These are phyloP conservation scores for Phoxinus phoxinus DNA, from an alignment of 2,113 vertebrate genomes.

Conservation along the genomic window DNA sequence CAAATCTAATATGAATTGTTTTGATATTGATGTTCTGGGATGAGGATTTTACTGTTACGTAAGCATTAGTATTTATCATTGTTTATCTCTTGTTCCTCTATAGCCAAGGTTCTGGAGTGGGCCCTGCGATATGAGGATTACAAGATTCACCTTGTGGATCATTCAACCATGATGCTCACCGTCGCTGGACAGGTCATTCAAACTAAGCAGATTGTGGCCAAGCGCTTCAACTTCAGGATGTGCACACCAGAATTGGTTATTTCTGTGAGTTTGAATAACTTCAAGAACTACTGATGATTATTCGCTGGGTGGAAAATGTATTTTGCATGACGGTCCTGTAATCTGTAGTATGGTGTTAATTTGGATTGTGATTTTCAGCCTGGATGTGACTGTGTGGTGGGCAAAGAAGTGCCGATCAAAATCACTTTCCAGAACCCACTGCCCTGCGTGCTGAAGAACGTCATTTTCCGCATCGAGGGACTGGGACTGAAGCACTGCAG, in stretches of 20 bases:
- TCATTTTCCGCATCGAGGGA: constrained; percentile 27
- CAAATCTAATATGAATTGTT: neutral
- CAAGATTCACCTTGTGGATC: constrained; percentile 76
- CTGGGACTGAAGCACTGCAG: constrained; percentile 19
- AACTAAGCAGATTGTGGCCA: constrained; percentile 83
- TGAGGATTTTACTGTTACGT: neutral
- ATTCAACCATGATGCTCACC: constrained; percentile 83
- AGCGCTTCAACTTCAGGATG: constrained; percentile 85
- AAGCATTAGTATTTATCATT: neutral
- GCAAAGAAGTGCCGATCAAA: constrained; percentile 28
- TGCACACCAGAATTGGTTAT: constrained; percentile 79
- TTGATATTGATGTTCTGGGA: neutral
- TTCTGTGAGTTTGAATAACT: constrained; percentile 55
- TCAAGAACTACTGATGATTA: neutral
- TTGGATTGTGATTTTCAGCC: constrained; percentile 7
- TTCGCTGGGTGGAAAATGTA: neutral
- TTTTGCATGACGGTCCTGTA: neutral
- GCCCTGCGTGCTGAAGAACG: constrained; percentile 20
- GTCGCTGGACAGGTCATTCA: constrained; percentile 79
- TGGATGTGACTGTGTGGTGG: constrained; percentile 32
- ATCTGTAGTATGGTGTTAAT: neutral
- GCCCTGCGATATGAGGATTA: constrained; percentile 28
- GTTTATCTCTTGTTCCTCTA: neutral
- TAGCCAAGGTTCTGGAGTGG: constrained; percentile 42
- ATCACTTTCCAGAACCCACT: constrained; percentile 38